Conservation (phyloP, 2,113 vertebrate species). For the Eira barbara region DNA sequence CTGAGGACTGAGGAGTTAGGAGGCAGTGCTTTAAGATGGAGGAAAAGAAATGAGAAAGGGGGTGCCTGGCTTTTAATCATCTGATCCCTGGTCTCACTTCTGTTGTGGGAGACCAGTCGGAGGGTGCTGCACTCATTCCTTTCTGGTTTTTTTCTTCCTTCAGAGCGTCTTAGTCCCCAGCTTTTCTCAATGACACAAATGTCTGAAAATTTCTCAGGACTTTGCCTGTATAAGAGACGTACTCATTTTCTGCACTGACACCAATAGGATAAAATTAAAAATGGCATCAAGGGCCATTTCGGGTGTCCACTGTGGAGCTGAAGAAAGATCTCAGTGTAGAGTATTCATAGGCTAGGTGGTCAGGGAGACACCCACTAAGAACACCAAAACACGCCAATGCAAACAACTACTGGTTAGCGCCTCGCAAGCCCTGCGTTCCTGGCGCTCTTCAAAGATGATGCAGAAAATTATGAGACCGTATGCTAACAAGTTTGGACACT, state of each 20-base stretch:
- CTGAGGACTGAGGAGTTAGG: background rate
- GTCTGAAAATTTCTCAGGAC: slow-evolving; percentile 1
- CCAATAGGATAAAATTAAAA: background rate
- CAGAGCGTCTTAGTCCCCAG: background rate
- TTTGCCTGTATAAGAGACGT: background rate
- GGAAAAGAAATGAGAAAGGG: background rate
- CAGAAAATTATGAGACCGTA: background rate
- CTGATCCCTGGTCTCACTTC: background rate
- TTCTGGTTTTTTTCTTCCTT: background rate
- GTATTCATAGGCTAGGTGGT: background rate
- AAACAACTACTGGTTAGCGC: background rate
- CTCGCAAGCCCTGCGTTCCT: background rate
- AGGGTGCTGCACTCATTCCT: background rate
- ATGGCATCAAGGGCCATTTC: slow-evolving; percentile 2
- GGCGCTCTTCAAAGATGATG: background rate
- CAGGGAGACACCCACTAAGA: background rate
- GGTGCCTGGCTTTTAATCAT: background rate
- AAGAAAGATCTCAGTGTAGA: background rate
- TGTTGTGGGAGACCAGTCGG: background rate
- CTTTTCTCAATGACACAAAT: background rate
- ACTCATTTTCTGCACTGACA: background rate
- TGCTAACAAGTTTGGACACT: background rate
- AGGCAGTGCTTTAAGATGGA: background rate
- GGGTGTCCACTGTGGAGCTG: background rate
- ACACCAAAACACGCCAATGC: background rate